Conservation (phyloP, 2,888 invertebrate species). For the Tanytarsus gracilentus region DNA sequence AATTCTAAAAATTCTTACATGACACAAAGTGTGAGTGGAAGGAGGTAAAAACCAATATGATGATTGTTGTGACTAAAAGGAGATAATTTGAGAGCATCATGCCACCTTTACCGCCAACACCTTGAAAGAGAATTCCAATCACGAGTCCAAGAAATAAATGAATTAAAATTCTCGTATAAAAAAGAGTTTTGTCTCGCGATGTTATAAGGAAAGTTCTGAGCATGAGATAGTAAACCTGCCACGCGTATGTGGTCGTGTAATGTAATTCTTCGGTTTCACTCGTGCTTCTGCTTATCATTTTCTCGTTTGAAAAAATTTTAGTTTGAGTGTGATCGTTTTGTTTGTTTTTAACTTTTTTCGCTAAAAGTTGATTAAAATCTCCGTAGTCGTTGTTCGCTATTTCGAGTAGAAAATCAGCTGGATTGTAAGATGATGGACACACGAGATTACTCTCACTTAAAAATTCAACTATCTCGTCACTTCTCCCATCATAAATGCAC, state of each 20-base stretch:
- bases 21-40: slow-evolving; percentile 66
- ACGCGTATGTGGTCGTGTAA: neutral
- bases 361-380: slow-evolving; percentile 46
- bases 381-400: slow-evolving; percentile 74
- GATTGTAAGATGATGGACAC: slow-evolving; percentile 85
- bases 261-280: neutral
- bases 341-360: slow-evolving; percentile 55
- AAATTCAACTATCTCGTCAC: slow-evolving; percentile 66
- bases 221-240: slow-evolving; percentile 39
- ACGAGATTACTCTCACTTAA: slow-evolving; percentile 57
- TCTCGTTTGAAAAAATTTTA: neutral
- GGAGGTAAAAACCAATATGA: slow-evolving; percentile 92
- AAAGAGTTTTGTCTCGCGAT: slow-evolving; percentile 64
- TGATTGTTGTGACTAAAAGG: slow-evolving; percentile 79
- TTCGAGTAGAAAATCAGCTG: slow-evolving; percentile 74
- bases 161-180: slow-evolving; percentile 65
- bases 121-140: slow-evolving; percentile 72
- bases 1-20: slow-evolving; percentile 48
- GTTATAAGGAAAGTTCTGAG: slow-evolving; percentile 53
- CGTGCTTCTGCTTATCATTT: neutral
- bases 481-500: slow-evolving; percentile 72
- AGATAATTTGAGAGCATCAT: slow-evolving; percentile 78
- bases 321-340: slow-evolving; percentile 48
- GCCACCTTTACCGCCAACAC: slow-evolving; percentile 75
- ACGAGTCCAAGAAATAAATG: slow-evolving; percentile 72